A percentile compares a stretch with the other conserved stretches of the same genome.
Evolutionary conservation across 92 coral and sea anemone genomes (phyloP).

Genomic region (Bergia sp.): DNA sequence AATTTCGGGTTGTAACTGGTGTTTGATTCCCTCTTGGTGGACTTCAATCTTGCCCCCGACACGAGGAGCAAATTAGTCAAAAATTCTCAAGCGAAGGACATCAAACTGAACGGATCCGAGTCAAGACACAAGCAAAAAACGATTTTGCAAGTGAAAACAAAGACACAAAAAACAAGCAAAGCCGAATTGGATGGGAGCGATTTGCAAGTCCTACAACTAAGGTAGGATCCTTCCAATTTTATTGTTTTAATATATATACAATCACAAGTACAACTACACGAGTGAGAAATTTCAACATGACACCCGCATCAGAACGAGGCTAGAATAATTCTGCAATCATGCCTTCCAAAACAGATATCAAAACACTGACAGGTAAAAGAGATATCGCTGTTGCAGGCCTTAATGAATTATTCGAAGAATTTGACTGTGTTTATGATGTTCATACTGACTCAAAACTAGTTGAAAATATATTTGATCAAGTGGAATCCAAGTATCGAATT

Average conservation of each 20-base stretch:
- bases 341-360: neutral
- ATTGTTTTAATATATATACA: neutral
- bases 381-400: slow-evolving; percentile 7
- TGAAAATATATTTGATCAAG: neutral
- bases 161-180: neutral
- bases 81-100: neutral
- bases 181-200: neutral
- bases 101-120: neutral
- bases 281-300: neutral
- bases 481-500: slow-evolving; percentile 43
- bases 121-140: too few relatives aligned
- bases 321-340: neutral
- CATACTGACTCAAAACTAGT: too few relatives aligned
- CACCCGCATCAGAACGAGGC: slow-evolving; percentile 9
- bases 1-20: neutral
- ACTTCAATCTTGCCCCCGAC: too few relatives aligned
- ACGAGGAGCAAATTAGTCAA: neutral
- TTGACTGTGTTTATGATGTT: too few relatives aligned
- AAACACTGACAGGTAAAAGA: neutral
- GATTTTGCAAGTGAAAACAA: neutral
- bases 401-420: neutral
- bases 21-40: neutral
- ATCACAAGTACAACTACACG: neutral
- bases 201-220: neutral
- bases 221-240: slow-evolving; percentile 18